Percentiles rank a stretch among this genome's conserved stretches.
Conservation (phyloP, 1,140 invertebrate genomes). For the Drosophila ficusphila region DNA sequence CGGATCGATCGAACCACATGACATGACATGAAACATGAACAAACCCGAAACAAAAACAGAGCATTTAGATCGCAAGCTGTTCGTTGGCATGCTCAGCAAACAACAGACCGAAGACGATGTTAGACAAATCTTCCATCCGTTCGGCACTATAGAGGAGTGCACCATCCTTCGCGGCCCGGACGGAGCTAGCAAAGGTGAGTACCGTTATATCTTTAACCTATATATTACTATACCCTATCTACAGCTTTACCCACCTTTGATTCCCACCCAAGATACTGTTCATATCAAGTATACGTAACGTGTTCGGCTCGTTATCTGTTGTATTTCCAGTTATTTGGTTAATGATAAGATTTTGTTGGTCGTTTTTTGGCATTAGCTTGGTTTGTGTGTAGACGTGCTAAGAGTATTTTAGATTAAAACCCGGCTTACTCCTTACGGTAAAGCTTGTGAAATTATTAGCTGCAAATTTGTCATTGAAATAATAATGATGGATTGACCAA, state of each 20-base stretch:
- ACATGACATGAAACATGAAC: slow-evolving; percentile 39
- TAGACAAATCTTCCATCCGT: slow-evolving; percentile 97
- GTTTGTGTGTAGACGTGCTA: slow-evolving; percentile 25
- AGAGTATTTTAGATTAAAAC: not conserved
- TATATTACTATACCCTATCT: slow-evolving; percentile 29
- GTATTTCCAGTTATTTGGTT: slow-evolving; percentile 53
- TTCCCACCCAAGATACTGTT: slow-evolving; percentile 3
- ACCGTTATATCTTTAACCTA: slow-evolving; percentile 8
- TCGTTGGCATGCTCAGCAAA: slow-evolving; percentile 99
- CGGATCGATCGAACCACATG: slow-evolving; percentile 32
- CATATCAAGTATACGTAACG: slow-evolving; percentile 66
- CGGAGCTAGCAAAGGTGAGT: slow-evolving; percentile 97
- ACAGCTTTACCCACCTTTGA: slow-evolving; percentile 11
- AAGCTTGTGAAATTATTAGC: not conserved
- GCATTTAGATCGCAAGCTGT: slow-evolving; percentile 97
- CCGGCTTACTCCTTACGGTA: not conserved
- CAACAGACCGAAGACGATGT: slow-evolving; percentile 99
- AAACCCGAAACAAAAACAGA: slow-evolving; percentile 62
- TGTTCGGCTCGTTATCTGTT: slow-evolving; percentile 71
- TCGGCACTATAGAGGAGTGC: slow-evolving; percentile 99
- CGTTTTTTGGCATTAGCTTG: slow-evolving; percentile 50
- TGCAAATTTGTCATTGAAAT: not conserved
- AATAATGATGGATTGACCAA: too few relatives aligned
- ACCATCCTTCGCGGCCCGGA: slow-evolving; percentile 98
- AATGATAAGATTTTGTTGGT: slow-evolving; percentile 39